Percentiles rank a stretch among this genome's conserved stretches.
phyloP scores from a whole-genome alignment of 1,140 invertebrate genomes.

The Ostrea edulis region DNA sequence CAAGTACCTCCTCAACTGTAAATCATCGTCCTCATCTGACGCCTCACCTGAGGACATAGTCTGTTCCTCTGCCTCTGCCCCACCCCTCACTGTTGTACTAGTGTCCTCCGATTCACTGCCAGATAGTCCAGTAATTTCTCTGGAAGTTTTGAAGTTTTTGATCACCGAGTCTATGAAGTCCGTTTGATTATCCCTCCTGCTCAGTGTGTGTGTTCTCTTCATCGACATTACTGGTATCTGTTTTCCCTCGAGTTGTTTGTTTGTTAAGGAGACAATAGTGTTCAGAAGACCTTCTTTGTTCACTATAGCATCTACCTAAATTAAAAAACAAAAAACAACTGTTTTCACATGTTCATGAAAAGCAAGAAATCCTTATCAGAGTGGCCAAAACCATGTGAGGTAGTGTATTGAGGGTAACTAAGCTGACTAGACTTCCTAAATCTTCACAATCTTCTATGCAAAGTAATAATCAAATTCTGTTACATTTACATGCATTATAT shows the following conservation, averaged over 20 bases:
- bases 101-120: neutral
- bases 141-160: neutral
- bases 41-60: neutral
- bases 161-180: slow-evolving; percentile 1
- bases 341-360: neutral
- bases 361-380: too few relatives aligned
- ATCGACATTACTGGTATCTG: slow-evolving; percentile 24
- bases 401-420: too few relatives aligned
- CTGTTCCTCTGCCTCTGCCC: neutral
- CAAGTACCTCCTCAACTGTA: neutral
- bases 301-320: slow-evolving; percentile 89
- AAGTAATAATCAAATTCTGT: too few relatives aligned
- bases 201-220: neutral
- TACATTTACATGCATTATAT: too few relatives aligned
- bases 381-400: too few relatives aligned
- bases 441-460: too few relatives aligned
- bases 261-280: slow-evolving; percentile 85
- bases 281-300: slow-evolving; percentile 88
- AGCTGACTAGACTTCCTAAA: too few relatives aligned
- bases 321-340: too few relatives aligned
- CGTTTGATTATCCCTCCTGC: neutral
- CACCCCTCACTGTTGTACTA: neutral
- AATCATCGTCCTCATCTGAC: neutral
- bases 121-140: neutral
- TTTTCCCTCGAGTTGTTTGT: slow-evolving; percentile 80